Evolutionary conservation across 2,888 invertebrate genomes (phyloP).

Genomic region (Patella depressa): DNA sequence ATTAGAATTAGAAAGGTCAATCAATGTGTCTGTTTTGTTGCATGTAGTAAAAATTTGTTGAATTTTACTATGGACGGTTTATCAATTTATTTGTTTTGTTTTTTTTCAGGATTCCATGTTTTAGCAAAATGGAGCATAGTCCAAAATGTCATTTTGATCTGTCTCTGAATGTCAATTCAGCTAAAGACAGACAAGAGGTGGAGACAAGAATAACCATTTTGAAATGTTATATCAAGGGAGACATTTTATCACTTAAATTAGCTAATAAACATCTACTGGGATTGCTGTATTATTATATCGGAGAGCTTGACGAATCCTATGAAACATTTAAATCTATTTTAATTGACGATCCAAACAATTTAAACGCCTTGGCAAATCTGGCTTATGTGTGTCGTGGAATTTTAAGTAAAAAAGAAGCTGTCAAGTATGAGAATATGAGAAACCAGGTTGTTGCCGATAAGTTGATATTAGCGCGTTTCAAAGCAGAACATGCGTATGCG

Average conservation of each 20-base stretch:
- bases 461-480: not conserved
- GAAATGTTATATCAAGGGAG: not conserved
- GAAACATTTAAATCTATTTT: not conserved
- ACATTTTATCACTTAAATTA: not conserved
- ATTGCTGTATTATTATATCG: not conserved
- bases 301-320: not conserved
- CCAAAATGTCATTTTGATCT: not conserved
- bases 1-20: too few species aligned
- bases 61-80: too few species aligned
- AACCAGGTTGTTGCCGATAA: not conserved
- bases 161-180: not conserved
- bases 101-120: too few species aligned
- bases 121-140: not conserved
- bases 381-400: not conserved
- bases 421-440: not conserved
- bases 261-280: not conserved
- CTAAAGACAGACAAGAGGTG: not conserved
- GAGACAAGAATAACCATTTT: not conserved
- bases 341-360: not conserved
- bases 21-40: too few species aligned
- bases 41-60: too few species aligned
- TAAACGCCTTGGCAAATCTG: not conserved
- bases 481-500: constrained; percentile 3
- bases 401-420: not conserved
- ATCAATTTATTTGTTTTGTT: too few species aligned